Evolutionary conservation across 64 coral and sea anemone species (phyloP), one percentile per base, ranked within the genome.

Genomic region (Stylophora pistillata): DNA sequence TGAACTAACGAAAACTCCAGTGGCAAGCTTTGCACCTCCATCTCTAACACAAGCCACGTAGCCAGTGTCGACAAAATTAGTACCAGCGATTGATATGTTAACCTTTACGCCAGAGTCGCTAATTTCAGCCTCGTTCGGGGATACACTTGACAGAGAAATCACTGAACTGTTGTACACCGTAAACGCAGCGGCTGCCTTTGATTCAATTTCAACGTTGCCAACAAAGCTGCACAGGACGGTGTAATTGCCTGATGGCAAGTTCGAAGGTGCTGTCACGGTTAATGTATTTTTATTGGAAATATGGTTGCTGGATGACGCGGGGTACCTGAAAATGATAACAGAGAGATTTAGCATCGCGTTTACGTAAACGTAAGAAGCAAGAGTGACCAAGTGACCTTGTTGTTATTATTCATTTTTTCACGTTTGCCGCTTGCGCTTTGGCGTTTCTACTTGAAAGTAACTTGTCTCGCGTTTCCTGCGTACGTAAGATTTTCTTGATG

Each of bases 41-140:
- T 33, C 66, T 27, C 56, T 60, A 20, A 87, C 31, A 63, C 91
- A 93, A 52, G 62, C 78, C 15, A 93, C 6, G 58, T 90, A 86
- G 1, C 87, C 80, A 54, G 87, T 87, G 37, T 93, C 59, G 16
- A 86, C 61, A 65, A 96, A 96, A 58, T 91, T 91, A 60, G 78
- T 93, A 1, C 95, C 95, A 23, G 82, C 78, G 27, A 96, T 93
- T 47, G 37, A 4, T 7, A 47, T 47, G 27, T 63, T 92, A 31
- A 73, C 54, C 59, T 85, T 90, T 21, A 66, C 27, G 29, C 80
- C 3, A 53, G 47, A 7, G 70, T 21, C 53, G 3, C 55, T 34
- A 21, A 63, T 65, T 68, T 90, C 75, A 30, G 75, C 71, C 23
- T 90, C 88, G 15, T 18, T 56, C 26, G 74, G 74, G 20, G 73